A percentile compares a stretch with the other conserved stretches of the same genome.
These are phyloP conservation scores for Crypturellus tataupa DNA, from an alignment of 2,797 vertebrate species.

Conservation along the genomic window DNA sequence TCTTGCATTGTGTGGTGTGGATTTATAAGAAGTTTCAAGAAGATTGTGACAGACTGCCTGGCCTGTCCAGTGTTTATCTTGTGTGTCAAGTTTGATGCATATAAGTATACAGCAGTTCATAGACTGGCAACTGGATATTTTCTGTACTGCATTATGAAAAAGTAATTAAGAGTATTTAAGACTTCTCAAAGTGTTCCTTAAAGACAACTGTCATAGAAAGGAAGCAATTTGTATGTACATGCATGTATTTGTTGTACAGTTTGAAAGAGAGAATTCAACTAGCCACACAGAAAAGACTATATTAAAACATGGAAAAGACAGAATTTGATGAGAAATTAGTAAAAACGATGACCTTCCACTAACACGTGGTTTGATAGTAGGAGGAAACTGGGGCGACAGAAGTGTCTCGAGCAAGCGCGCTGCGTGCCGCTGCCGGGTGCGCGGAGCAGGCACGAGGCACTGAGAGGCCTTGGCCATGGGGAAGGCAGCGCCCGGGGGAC, in stretches of 20 bases:
- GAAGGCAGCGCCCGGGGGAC: too few relatives aligned
- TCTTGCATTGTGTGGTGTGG: conserved; percentile 56
- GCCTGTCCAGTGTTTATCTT: neutral
- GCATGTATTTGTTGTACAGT: neutral
- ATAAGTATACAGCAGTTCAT: neutral
- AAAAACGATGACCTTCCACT: neutral
- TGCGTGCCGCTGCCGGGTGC: too few relatives aligned
- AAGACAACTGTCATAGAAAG: neutral
- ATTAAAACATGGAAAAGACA: neutral
- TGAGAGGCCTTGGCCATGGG: too few relatives aligned
- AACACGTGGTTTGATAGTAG: neutral
- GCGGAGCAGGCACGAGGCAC: neutral
- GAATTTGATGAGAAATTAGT: neutral
- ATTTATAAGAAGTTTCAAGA: neutral
- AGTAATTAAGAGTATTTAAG: neutral
- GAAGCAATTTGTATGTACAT: conserved; percentile 4
- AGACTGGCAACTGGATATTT: neutral
- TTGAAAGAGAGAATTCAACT: neutral
- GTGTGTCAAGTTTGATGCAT: conserved; percentile 20
- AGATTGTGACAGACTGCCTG: neutral
- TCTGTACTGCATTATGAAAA: neutral
- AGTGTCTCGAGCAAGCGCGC: neutral
- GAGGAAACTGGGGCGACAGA: neutral
- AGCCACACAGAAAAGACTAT: neutral
- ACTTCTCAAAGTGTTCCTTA: neutral